phyloP scores from a whole-genome alignment of 2,888 invertebrate species.

The Zhengitettix transpicula region DNA sequence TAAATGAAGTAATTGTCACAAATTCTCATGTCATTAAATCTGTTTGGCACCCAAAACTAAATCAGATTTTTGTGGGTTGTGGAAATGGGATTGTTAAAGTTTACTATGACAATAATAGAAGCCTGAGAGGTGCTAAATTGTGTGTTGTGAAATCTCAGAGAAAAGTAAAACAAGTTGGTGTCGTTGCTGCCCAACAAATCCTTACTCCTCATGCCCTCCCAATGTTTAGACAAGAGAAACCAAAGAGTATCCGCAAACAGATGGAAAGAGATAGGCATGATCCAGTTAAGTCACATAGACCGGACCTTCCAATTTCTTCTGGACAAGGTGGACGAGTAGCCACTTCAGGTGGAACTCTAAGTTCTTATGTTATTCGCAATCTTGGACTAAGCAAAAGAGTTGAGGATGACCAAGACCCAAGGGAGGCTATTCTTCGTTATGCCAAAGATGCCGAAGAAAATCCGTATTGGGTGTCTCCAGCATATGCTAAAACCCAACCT shows the following conservation, averaged over 20 bases:
- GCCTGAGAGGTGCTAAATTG: constrained; percentile 77
- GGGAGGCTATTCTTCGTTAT: constrained; percentile 85
- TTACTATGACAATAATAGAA: constrained; percentile 76
- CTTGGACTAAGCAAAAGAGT: constrained; percentile 83
- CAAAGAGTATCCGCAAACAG: constrained; percentile 74
- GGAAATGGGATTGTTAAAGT: constrained; percentile 82
- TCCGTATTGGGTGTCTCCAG: constrained; percentile 92
- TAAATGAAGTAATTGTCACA: constrained; percentile 58
- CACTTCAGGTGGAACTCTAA: constrained; percentile 86
- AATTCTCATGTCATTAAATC: constrained; percentile 74
- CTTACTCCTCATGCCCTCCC: constrained; percentile 94
- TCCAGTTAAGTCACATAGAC: constrained; percentile 65
- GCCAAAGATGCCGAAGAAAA: constrained; percentile 92
- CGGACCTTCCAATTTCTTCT: constrained; percentile 75
- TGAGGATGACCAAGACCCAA: constrained; percentile 75
- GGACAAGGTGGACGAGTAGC: constrained; percentile 88
- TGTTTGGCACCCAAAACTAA: constrained; percentile 94
- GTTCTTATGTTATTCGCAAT: constrained; percentile 91
- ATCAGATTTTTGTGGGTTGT: constrained; percentile 86
- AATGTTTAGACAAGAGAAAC: constrained; percentile 80
- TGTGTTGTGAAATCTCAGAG: constrained; percentile 70
- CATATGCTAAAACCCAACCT: constrained; percentile 80
- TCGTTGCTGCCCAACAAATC: constrained; percentile 79
- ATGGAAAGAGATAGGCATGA: constrained; percentile 83
- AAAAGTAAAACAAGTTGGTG: constrained; percentile 67